These are phyloP conservation scores for Strigops habroptila DNA, from an alignment of 2,113 vertebrate genomes.

Conservation along the genomic window DNA sequence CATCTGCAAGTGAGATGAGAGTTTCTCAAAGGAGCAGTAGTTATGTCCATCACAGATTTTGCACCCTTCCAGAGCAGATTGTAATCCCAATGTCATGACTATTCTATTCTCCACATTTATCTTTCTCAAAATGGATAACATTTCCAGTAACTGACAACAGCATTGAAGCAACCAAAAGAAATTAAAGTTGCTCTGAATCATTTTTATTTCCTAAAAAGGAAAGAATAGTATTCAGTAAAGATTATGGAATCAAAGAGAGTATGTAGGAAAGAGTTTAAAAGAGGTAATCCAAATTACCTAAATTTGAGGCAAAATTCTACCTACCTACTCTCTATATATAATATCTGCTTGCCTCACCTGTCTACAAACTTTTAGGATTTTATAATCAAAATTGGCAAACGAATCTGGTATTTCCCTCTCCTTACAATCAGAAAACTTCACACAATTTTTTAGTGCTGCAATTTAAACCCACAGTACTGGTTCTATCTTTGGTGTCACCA, in stretches of 20 bases:
- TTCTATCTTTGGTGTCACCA: neutral
- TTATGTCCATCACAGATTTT: neutral
- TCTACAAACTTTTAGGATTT: neutral
- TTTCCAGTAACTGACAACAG: neutral
- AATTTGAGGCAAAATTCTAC: neutral
- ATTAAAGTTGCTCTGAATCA: neutral
- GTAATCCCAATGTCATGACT: neutral
- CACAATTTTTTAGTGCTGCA: neutral
- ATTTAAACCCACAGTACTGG: neutral
- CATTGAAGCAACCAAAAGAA: neutral
- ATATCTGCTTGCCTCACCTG: neutral
- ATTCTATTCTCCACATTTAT: neutral
- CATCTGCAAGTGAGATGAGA: neutral
- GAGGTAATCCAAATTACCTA: neutral
- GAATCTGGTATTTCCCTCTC: neutral
- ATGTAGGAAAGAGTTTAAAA: neutral
- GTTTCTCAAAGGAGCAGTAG: neutral
- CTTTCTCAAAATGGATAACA: neutral
- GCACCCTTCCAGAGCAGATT: neutral
- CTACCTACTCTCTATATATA: neutral
- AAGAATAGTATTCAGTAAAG: neutral
- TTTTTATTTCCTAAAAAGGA: neutral
- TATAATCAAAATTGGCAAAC: neutral
- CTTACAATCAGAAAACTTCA: neutral
- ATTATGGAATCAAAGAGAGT: neutral